A percentile compares a stretch with the other conserved stretches of the same genome.
Conservation (phyloP, 2,113 vertebrate species). For the Ardeotis arabs region DNA sequence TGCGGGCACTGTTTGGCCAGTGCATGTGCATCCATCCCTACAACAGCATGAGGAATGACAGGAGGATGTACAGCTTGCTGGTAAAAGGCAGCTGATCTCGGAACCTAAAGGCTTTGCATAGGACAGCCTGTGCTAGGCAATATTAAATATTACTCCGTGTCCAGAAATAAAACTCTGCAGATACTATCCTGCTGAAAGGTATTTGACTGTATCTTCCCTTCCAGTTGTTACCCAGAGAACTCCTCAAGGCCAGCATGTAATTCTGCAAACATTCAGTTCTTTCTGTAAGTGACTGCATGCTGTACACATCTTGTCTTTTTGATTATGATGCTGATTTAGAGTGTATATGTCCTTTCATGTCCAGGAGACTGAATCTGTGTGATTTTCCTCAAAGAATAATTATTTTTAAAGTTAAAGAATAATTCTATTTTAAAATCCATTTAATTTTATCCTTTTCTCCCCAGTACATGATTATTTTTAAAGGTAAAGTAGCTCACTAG, state of each 20-base stretch:
- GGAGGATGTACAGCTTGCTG: neutral
- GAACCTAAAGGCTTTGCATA: neutral
- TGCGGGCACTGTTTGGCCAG: neutral
- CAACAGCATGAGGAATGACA: accelerated
- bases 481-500: neutral
- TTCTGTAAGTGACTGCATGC: neutral
- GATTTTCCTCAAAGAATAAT: neutral
- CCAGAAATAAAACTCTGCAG: neutral
- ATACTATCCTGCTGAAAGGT: neutral
- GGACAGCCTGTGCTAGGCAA: neutral
- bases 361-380: neutral
- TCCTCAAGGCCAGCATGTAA: neutral
- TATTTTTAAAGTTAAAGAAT: neutral
- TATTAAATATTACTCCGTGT: neutral
- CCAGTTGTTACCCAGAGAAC: neutral
- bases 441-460: neutral
- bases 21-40: neutral
- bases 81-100: neutral
- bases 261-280: neutral
- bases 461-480: neutral
- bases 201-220: neutral
- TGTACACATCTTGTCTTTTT: neutral
- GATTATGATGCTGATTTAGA: neutral
- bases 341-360: neutral
- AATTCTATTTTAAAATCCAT: neutral